Conservation (phyloP, 2,797 vertebrate species). For the Mormyrops boulengeri region DNA sequence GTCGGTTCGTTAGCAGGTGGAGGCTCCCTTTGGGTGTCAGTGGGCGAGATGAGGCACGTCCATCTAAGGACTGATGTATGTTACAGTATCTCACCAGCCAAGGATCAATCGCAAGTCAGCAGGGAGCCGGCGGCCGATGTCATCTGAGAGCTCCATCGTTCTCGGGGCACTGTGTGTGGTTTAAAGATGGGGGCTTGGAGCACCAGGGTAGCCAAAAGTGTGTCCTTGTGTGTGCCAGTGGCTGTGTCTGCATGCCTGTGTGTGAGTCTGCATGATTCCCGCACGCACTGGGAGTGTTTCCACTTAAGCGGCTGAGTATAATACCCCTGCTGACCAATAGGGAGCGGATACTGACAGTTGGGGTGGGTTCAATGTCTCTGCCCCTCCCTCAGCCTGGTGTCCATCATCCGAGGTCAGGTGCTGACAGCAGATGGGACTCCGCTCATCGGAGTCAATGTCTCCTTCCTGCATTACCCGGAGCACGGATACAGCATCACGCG, state of each 20-base stretch:
- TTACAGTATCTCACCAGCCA: slow-evolving; percentile 43
- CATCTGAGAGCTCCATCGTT: slow-evolving; percentile 38
- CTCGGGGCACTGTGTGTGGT: slow-evolving; percentile 33
- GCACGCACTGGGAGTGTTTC: not conserved
- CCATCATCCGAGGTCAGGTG: slow-evolving; percentile 91
- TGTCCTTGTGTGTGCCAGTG: not conserved
- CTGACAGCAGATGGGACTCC: slow-evolving; percentile 92
- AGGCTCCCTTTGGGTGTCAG: slow-evolving; percentile 43
- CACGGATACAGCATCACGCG: slow-evolving; percentile 91
- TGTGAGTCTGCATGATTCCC: not conserved
- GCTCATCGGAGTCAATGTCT: slow-evolving; percentile 94
- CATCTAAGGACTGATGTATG: not conserved
- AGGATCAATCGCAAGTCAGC: slow-evolving; percentile 44
- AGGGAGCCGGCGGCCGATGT: slow-evolving; percentile 36
- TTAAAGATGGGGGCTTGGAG: slow-evolving; percentile 18
- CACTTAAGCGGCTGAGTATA: not conserved
- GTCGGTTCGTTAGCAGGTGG: slow-evolving; percentile 60
- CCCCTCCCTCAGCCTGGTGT: slow-evolving; percentile 70
- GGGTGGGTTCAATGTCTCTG: slow-evolving; percentile 35
- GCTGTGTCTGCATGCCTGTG: not conserved
- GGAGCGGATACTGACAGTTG: not conserved
- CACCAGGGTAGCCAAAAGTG: slow-evolving; percentile 20
- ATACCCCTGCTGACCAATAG: slow-evolving; percentile 25
- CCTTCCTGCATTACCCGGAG: slow-evolving; percentile 88
- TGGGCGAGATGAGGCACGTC: too few relatives aligned